Evolutionary conservation across 2,113 vertebrate species (phyloP).

Genomic region (Calidris pugnax): DNA sequence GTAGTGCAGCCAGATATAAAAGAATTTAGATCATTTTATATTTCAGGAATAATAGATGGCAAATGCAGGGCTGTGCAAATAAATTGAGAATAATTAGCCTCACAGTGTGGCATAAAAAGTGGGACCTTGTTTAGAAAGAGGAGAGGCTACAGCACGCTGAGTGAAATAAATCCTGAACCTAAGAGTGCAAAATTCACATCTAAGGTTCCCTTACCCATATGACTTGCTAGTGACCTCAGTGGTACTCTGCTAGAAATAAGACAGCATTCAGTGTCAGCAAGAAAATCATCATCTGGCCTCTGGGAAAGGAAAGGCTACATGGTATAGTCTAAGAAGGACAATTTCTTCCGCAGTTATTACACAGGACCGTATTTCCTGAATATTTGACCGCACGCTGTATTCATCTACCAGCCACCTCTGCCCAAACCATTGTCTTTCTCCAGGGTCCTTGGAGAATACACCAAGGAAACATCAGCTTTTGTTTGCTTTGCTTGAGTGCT

Average conservation of each 20-base stretch:
- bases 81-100: conserved; percentile 78
- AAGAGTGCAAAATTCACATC: neutral
- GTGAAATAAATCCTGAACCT: neutral
- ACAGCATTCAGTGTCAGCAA: neutral
- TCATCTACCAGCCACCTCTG: neutral
- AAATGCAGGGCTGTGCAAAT: conserved; percentile 72
- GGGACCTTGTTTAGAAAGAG: conserved; percentile 23
- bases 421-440: neutral
- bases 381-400: neutral
- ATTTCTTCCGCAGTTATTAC: neutral
- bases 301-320: neutral
- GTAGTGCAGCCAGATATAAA: conserved; percentile 76
- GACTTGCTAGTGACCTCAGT: neutral
- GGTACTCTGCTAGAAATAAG: neutral
- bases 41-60: conserved; percentile 73
- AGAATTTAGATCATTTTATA: conserved; percentile 71
- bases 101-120: conserved; percentile 47
- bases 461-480: neutral
- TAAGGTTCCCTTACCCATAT: neutral
- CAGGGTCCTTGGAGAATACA: neutral
- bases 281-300: neutral
- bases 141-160: neutral
- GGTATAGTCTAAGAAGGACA: neutral
- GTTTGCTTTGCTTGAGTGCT: neutral
- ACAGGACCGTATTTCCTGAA: neutral